Evolutionary conservation across 2,888 invertebrate genomes (phyloP).

Genomic region (Folsomia candida): DNA sequence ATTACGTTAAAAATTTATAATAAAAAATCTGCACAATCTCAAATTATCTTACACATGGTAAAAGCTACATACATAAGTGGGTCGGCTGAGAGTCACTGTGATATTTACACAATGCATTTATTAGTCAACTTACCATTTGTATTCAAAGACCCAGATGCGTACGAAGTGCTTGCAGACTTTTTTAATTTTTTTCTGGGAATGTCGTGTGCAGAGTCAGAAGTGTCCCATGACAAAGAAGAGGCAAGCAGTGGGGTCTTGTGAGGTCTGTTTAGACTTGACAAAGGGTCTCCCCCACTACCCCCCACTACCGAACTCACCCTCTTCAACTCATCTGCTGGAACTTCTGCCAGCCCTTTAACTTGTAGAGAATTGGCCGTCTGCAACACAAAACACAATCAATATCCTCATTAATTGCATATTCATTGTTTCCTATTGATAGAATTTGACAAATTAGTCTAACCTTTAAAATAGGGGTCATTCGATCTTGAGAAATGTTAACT

Average conservation of each 20-base stretch:
- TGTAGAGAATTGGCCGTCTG: constrained; percentile 83
- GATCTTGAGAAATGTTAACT: constrained; percentile 86
- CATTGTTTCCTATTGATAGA: too few relatives aligned
- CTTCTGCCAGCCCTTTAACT: constrained; percentile 84
- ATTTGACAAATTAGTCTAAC: constrained; percentile 50
- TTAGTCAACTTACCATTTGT: constrained; percentile 49
- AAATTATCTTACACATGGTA: too few relatives aligned
- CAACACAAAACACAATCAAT: constrained; percentile 56
- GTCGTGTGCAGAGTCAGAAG: constrained; percentile 34
- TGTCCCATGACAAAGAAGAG: constrained; percentile 43
- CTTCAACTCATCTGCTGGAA: constrained; percentile 60
- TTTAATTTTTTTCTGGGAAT: constrained; percentile 49
- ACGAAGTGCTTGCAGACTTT: constrained; percentile 47
- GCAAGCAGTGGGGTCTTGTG: constrained; percentile 39
- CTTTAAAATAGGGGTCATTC: constrained; percentile 66
- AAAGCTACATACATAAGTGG: too few relatives aligned
- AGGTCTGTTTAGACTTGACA: constrained; percentile 18
- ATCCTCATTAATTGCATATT: not conserved
- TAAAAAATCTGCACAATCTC: too few relatives aligned
- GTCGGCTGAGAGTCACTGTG: too few relatives aligned
- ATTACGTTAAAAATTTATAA: not conserved
- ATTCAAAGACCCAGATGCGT: constrained; percentile 38
- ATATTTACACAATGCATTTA: too few relatives aligned
- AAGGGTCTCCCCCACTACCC: constrained; percentile 24
- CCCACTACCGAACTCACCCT: constrained; percentile 39